phyloP scores from a whole-genome alignment of 2,113 vertebrate species.

The Malurus cyaneus region DNA sequence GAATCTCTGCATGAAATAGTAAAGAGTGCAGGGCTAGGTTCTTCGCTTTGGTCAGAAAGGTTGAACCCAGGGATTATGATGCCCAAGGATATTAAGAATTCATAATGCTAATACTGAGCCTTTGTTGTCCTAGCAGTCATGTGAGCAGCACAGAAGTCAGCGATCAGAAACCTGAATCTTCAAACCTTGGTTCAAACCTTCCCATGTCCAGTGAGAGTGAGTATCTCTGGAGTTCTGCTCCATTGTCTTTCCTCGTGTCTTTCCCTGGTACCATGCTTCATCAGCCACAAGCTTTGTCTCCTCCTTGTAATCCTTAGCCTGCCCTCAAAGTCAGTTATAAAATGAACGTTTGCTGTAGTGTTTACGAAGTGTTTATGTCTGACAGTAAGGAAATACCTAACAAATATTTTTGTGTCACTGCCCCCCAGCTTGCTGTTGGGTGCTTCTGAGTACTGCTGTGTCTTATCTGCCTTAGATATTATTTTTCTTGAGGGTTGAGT shows the following conservation, averaged over 20 bases:
- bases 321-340: not conserved
- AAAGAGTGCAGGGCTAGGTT: not conserved
- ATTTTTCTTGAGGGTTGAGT: not conserved
- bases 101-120: not conserved
- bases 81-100: not conserved
- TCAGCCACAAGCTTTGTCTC: not conserved
- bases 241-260: not conserved
- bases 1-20: not conserved
- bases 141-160: slow-evolving; percentile 72
- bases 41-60: not conserved
- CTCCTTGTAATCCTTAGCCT: not conserved
- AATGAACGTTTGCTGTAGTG: not conserved
- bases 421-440: not conserved
- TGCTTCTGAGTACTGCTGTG: not conserved
- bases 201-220: slow-evolving; percentile 79
- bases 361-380: not conserved
- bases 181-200: slow-evolving; percentile 76
- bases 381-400: not conserved
- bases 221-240: slow-evolving; percentile 28
- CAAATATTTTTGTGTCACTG: not conserved
- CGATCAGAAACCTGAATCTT: slow-evolving; percentile 77
- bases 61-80: not conserved
- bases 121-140: slow-evolving; percentile 70
- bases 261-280: not conserved
- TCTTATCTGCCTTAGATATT: not conserved